Evolutionary conservation across 1,140 invertebrate genomes (phyloP).

Genomic region (Drosophila elegans): DNA sequence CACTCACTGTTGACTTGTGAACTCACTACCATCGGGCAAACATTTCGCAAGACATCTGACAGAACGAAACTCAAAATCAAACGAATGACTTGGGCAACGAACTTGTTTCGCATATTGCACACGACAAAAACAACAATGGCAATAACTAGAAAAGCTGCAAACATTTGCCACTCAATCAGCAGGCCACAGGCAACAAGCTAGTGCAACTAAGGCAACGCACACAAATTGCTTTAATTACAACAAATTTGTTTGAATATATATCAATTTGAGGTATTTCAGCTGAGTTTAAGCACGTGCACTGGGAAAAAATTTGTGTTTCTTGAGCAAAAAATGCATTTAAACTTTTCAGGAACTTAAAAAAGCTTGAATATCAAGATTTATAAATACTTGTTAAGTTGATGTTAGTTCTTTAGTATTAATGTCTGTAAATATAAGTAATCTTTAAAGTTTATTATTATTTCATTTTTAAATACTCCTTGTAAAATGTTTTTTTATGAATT

Average conservation of each 20-base stretch:
- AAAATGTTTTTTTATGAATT: too few species aligned
- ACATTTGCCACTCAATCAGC: conserved; percentile 81
- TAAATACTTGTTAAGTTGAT: too few species aligned
- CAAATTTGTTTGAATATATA: conserved; percentile 76
- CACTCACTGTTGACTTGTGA: conserved; percentile 50
- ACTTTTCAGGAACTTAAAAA: too few species aligned
- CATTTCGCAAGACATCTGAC: conserved; percentile 61
- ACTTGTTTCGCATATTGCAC: conserved; percentile 66
- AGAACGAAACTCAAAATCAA: conserved; percentile 67
- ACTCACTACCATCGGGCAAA: conserved; percentile 30
- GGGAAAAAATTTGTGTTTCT: not conserved
- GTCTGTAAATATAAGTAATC: too few species aligned
- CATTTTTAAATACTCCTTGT: too few species aligned
- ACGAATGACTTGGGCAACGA: conserved; percentile 74
- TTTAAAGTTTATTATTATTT: too few species aligned
- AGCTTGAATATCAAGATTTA: too few species aligned
- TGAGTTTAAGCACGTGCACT: conserved; percentile 19
- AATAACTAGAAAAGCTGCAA: conserved; percentile 35
- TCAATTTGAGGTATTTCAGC: conserved; percentile 56
- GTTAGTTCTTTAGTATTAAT: too few species aligned
- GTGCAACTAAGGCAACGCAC: conserved; percentile 61
- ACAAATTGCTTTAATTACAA: conserved; percentile 83
- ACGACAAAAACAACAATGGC: conserved; percentile 23
- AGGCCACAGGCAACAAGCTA: conserved; percentile 25
- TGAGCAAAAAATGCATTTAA: too few species aligned